These are phyloP conservation scores for Dinothrombium tinctorium DNA, from an alignment of 1,140 invertebrate genomes.

Conservation along the genomic window DNA sequence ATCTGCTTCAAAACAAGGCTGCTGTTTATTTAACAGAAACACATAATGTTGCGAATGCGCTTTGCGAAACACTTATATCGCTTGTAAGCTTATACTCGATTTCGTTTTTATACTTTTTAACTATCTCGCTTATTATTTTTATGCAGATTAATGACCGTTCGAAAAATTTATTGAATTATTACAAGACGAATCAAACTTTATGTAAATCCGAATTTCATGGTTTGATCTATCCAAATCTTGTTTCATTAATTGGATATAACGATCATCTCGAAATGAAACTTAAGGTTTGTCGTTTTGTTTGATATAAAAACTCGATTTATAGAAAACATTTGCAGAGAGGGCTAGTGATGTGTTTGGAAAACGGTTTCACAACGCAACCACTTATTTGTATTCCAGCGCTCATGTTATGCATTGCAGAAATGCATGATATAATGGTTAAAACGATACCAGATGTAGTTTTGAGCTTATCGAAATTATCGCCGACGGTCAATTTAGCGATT, in stretches of 20 bases:
- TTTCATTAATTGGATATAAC: conserved; percentile 14
- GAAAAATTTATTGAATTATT: neutral
- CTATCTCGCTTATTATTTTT: neutral
- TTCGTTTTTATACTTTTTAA: conserved; percentile 26
- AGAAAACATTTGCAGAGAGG: too few species aligned
- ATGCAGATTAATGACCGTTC: neutral
- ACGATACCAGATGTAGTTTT: conserved; percentile 63
- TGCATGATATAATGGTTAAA: conserved; percentile 75
- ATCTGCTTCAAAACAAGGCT: neutral
- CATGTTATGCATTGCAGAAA: conserved; percentile 72
- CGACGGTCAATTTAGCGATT: conserved; percentile 64
- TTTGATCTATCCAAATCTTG: conserved; percentile 25
- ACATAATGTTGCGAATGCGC: conserved; percentile 27
- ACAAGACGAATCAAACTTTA: conserved; percentile 28
- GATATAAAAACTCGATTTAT: too few species aligned
- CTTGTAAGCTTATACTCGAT: conserved; percentile 35
- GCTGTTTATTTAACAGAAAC: conserved; percentile 3
- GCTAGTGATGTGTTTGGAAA: conserved; percentile 24
- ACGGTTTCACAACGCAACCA: conserved; percentile 25
- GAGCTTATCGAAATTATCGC: conserved; percentile 72
- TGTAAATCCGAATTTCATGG: conserved; percentile 19
- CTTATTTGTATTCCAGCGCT: conserved; percentile 62
- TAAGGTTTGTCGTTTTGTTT: too few species aligned
- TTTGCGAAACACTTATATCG: conserved; percentile 27
- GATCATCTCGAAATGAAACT: neutral